These are phyloP conservation scores for Palythoa grandis DNA, from an alignment of 92 coral and sea anemone genomes.

Conservation along the genomic window DNA sequence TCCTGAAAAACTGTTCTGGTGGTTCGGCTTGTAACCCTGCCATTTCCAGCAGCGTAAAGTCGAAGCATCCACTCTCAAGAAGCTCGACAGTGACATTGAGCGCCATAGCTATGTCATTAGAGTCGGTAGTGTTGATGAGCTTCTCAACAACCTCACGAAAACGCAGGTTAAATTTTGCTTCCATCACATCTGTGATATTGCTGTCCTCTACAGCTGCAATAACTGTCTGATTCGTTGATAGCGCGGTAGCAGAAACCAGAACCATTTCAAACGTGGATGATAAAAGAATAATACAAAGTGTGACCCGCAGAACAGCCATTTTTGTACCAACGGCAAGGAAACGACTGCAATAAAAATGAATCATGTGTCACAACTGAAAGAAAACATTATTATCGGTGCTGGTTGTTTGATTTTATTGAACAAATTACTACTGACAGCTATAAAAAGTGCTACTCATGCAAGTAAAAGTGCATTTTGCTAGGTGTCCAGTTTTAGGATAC, in stretches of 20 bases:
- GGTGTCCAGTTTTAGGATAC: too few relatives aligned
- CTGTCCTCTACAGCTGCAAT: background rate
- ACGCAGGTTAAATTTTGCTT: background rate
- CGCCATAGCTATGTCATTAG: background rate
- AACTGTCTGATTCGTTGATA: background rate
- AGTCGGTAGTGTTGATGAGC: background rate
- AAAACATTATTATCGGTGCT: background rate
- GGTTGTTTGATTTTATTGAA: too few relatives aligned
- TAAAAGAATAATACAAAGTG: background rate
- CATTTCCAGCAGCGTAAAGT: constrained; percentile 6
- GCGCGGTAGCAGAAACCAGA: background rate
- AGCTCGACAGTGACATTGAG: constrained; percentile 3
- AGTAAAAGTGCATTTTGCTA: too few relatives aligned
- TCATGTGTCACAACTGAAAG: background rate
- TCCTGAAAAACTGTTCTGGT: background rate
- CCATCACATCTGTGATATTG: background rate
- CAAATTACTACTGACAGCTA: too few relatives aligned
- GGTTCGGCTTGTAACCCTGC: constrained; percentile 11
- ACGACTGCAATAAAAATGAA: background rate
- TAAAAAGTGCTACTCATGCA: too few relatives aligned
- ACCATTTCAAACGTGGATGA: background rate
- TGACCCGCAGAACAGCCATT: background rate
- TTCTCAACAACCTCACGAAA: background rate
- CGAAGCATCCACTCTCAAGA: constrained; percentile 16
- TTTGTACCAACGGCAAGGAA: background rate